A percentile compares a stretch with the other conserved stretches of the same genome.
phyloP scores from a whole-genome alignment of 2,888 invertebrate species.

The Plusia festucae region DNA sequence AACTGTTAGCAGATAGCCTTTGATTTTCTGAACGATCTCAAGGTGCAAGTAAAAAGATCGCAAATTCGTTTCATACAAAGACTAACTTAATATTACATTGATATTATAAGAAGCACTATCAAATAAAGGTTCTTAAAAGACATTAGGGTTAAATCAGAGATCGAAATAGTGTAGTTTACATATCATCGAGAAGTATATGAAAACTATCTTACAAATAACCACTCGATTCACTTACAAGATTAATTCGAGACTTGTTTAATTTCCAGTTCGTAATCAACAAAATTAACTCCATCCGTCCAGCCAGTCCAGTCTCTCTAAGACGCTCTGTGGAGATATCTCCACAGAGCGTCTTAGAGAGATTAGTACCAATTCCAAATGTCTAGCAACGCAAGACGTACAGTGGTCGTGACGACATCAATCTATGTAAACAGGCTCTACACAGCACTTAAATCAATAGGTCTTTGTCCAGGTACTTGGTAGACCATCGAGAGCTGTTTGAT shows the following conservation, averaged over 20 bases:
- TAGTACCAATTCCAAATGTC: constrained; percentile 25
- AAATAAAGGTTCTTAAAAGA: no score
- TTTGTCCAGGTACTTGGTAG: constrained; percentile 80
- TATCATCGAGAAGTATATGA: no score
- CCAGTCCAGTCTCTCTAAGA: no score
- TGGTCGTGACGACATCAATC: constrained; percentile 66
- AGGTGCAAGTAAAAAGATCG: background rate
- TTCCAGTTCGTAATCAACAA: background rate
- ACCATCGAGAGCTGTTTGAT: constrained; percentile 78
- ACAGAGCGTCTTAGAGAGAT: constrained; percentile 36
- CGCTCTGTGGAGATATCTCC: no score
- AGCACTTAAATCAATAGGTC: constrained; percentile 84
- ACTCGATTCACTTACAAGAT: background rate
- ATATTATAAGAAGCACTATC: no score
- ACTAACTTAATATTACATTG: no score
- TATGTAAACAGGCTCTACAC: constrained; percentile 69
- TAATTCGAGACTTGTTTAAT: background rate
- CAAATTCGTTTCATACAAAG: background rate
- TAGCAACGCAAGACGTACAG: constrained; percentile 41
- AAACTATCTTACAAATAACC: background rate
- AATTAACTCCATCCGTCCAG: background rate
- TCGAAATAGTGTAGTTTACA: no score
- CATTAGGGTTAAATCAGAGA: no score
- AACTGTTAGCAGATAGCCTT: background rate
- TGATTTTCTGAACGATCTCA: background rate